Conservation (phyloP, 2,888 invertebrate species). For the Nomada fucata region DNA sequence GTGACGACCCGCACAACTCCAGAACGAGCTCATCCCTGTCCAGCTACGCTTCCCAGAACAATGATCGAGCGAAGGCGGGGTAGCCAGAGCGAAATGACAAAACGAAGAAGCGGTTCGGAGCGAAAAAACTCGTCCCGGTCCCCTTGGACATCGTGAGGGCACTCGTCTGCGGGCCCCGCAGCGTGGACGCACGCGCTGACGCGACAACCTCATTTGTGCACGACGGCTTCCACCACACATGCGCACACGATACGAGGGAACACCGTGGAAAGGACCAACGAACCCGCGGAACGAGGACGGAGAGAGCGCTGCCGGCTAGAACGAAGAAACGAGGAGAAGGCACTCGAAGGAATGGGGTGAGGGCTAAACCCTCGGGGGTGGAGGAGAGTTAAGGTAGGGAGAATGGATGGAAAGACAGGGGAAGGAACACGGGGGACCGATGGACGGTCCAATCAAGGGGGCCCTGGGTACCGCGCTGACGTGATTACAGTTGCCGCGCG, state of each 20-base stretch:
- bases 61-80: constrained; percentile 59
- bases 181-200: constrained; percentile 77
- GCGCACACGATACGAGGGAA: constrained; percentile 2
- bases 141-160: constrained; percentile 47
- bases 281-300: constrained; percentile 14
- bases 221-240: constrained; percentile 75
- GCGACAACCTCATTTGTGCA: constrained; percentile 83
- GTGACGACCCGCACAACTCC: neutral
- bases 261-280: constrained; percentile 20
- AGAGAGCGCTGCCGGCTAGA: constrained; percentile 38
- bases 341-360: constrained; percentile 52
- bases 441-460: constrained; percentile 80
- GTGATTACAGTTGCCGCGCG: constrained; percentile 82
- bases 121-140: constrained; percentile 70
- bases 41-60: constrained; percentile 64
- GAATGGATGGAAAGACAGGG: constrained; percentile 41
- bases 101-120: constrained; percentile 60
- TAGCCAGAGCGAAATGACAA: constrained; percentile 62
- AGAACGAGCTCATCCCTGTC: constrained; percentile 18
- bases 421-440: constrained; percentile 56
- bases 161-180: constrained; percentile 45
- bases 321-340: neutral
- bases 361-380: constrained; percentile 26
- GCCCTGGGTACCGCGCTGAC: constrained; percentile 77
- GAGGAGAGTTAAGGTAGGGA: constrained; percentile 11